Conservation (phyloP, 2,797 vertebrate genomes). For the Xerus rutilus region DNA sequence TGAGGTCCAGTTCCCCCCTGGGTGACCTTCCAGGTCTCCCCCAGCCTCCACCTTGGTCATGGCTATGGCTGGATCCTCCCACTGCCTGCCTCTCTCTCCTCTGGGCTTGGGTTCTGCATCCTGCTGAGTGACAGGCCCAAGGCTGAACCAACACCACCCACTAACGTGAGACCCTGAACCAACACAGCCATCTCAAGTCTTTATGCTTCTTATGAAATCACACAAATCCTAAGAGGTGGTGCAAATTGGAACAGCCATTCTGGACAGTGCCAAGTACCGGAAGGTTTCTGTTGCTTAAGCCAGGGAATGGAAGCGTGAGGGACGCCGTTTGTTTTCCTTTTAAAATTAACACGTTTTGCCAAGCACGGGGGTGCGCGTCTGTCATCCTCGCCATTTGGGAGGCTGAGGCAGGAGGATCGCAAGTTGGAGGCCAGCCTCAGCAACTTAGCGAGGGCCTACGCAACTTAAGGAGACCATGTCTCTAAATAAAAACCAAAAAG, state of each 20-base stretch:
- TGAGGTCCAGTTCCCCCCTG: background rate
- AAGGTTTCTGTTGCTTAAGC: accelerated
- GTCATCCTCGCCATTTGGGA: too few species aligned
- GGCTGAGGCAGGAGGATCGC: too few species aligned
- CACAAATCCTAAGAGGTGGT: background rate
- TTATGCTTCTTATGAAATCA: background rate
- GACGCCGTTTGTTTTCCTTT: background rate
- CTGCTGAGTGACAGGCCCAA: background rate
- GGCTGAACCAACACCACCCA: background rate
- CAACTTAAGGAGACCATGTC: too few species aligned
- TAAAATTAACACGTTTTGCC: background rate
- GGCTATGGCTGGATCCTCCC: too few species aligned
- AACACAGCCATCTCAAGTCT: background rate
- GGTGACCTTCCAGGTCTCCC: background rate
- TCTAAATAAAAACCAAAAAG: too few species aligned
- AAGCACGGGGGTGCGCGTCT: too few species aligned
- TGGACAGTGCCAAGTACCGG: background rate
- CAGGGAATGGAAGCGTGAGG: too few species aligned
- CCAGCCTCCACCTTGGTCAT: accelerated
- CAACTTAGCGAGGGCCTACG: too few species aligned
- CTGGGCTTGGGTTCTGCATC: background rate
- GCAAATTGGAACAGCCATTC: background rate
- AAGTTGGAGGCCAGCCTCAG: too few species aligned
- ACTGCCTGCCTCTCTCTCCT: background rate
- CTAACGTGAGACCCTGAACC: background rate